Evolutionary conservation across 2,888 invertebrate species (phyloP).

Genomic region (Stenichneumon culpator): DNA sequence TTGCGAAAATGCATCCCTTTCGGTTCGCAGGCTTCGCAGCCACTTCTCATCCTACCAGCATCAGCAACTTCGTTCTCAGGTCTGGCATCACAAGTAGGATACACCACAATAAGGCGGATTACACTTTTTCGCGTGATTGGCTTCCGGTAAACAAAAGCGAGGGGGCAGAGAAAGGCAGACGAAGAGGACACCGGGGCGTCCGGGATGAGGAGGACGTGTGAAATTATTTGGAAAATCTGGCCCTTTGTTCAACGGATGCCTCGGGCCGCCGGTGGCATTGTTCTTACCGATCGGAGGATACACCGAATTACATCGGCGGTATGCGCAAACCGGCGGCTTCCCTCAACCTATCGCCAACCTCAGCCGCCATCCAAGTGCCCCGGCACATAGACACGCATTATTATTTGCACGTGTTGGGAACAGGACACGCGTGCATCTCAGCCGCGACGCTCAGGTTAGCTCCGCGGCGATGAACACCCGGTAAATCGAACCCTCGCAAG

Average conservation of each 20-base stretch:
- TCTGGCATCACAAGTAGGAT: constrained; percentile 6
- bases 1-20: constrained; percentile 26
- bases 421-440: constrained; percentile 51
- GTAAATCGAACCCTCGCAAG: constrained; percentile 28
- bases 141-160: constrained; percentile 75
- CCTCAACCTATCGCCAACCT: not conserved
- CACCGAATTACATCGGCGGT: constrained; percentile 63
- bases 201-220: constrained; percentile 69
- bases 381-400: constrained; percentile 38
- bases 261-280: constrained; percentile 51
- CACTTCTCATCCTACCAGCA: constrained; percentile 6
- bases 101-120: constrained; percentile 63
- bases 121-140: constrained; percentile 73
- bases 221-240: constrained; percentile 81
- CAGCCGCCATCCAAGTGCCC: constrained; percentile 40
- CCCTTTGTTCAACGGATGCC: constrained; percentile 62
- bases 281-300: constrained; percentile 65
- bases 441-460: constrained; percentile 13
- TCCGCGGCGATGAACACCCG: not conserved
- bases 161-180: constrained; percentile 1
- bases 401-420: constrained; percentile 60
- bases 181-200: constrained; percentile 37
- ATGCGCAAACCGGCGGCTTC: constrained; percentile 58
- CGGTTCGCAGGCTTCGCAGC: not conserved
- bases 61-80: not conserved